Evolutionary conservation across 2,888 invertebrate genomes (phyloP).

Genomic region (Luffia ferchaultella): DNA sequence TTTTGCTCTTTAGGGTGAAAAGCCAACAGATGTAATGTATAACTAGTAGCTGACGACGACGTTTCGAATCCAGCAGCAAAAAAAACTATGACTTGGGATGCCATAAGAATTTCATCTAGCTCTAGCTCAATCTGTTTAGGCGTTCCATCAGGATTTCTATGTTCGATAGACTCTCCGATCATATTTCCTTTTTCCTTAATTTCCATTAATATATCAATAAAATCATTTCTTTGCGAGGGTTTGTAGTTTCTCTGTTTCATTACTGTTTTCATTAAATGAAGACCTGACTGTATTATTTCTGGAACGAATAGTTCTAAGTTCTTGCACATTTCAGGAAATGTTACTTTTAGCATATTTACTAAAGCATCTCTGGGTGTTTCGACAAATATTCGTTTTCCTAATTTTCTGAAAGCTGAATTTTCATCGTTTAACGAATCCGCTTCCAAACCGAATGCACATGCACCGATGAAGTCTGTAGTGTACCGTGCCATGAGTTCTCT

Average conservation of each 20-base stretch:
- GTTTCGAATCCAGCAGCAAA: slow-evolving; percentile 22
- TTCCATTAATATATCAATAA: slow-evolving; percentile 1
- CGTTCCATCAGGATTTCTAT: no score
- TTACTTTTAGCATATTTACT: slow-evolving; percentile 20
- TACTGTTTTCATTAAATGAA: no score
- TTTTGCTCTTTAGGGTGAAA: slow-evolving; percentile 23
- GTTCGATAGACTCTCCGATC: not conserved
- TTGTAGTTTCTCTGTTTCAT: slow-evolving; percentile 14
- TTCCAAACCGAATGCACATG: slow-evolving; percentile 10
- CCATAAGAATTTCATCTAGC: slow-evolving; percentile 13
- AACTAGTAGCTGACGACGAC: slow-evolving; percentile 19
- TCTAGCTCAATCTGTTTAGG: not conserved
- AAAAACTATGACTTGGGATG: slow-evolving; percentile 19
- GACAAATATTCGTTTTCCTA: slow-evolving; percentile 1
- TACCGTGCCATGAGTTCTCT: slow-evolving; percentile 10
- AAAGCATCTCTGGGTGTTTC: not conserved
- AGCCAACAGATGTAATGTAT: slow-evolving; percentile 24
- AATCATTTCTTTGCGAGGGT: slow-evolving; percentile 21
- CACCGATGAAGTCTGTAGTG: no score
- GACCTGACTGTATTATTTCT: slow-evolving; percentile 17
- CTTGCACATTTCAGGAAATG: slow-evolving; percentile 27
- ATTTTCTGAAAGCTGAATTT: slow-evolving; percentile 11
- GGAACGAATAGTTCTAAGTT: slow-evolving; percentile 17
- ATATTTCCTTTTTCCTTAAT: not conserved
- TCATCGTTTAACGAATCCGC: slow-evolving; percentile 10